Conservation (phyloP, 2,888 invertebrate species). For the Chromoteleia sp. region DNA sequence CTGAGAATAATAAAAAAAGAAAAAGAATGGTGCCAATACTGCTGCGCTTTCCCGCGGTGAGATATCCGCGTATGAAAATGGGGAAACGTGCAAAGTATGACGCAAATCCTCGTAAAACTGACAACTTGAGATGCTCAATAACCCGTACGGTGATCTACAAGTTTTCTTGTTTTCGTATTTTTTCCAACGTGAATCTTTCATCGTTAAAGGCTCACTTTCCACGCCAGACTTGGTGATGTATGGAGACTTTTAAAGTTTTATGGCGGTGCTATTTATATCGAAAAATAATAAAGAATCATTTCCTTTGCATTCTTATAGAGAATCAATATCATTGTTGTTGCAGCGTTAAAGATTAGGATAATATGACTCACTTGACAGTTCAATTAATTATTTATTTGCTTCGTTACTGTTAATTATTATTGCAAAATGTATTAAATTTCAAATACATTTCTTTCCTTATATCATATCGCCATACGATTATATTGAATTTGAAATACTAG, state of each 20-base stretch:
- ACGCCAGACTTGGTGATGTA: slow-evolving; percentile 67
- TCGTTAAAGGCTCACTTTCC: slow-evolving; percentile 68
- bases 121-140: slow-evolving; percentile 77
- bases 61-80: slow-evolving; percentile 70
- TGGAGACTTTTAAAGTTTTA: slow-evolving; percentile 64
- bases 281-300: slow-evolving; percentile 57
- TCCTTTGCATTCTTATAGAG: not conserved
- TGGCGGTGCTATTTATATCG: slow-evolving; percentile 51
- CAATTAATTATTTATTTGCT: too few relatives aligned
- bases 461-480: slow-evolving; percentile 53
- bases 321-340: too few relatives aligned
- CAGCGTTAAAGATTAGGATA: too few relatives aligned
- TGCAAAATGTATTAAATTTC: slow-evolving; percentile 18
- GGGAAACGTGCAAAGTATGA: slow-evolving; percentile 75
- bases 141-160: slow-evolving; percentile 73
- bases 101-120: slow-evolving; percentile 77
- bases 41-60: slow-evolving; percentile 70
- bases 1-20: slow-evolving; percentile 62
- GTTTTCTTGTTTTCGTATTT: slow-evolving; percentile 69
- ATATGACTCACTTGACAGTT: too few relatives aligned
- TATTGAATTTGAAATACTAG: slow-evolving; percentile 55
- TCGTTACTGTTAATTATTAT: too few relatives aligned
- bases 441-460: slow-evolving; percentile 40
- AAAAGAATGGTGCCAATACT: slow-evolving; percentile 73
- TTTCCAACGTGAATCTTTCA: slow-evolving; percentile 64